Evolutionary conservation across 2,113 vertebrate genomes (phyloP), one percentile per base, ranked within the genome.

Genomic region (Piaya cayana): DNA sequence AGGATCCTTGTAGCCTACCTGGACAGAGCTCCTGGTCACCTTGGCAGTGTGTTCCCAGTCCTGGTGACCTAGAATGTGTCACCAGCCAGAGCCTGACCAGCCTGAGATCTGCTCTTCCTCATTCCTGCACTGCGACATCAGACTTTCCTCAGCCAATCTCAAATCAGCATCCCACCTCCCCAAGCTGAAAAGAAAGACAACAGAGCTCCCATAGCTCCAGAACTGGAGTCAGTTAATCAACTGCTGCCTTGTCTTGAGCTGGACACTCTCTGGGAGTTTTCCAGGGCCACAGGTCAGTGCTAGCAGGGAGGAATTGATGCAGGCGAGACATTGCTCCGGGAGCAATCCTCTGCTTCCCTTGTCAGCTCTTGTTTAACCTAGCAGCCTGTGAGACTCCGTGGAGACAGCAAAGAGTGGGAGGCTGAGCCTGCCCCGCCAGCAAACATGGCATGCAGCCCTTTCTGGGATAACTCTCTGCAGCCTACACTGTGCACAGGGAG

Each of bases 1-100:
- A n/a, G n/a, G 39, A 36, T 1, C 4, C 25, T 13, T 0, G 0
- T 45, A 43, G 23, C 21, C 34, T 39, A 9, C 27, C 37, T 68
- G 50, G 22, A 56, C 30, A 59, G 59, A 62, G 9, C 5, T 42
- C 49, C 53, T 47, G 37, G 12, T 8, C 37, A 21, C 42, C 65
- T 6, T 12, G 13, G 30, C 37, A 37, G 15, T 0, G 1, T 36
- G 43, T 62, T 15, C 39, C 19, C 27, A 30, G 30, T 15, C 12
- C 22, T 19, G 15, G 45, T 63, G 83, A 60, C 37, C 17, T 4
- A 3, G 37, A 59, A 49, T 3, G 25, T 53, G 32, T 23, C 64
- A 63, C 27, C 76, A 65, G 17, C 15, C 62, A 19, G 36, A 52
- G 30, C 30, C 52, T 62, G 87, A 52, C 39, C 79, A 77, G 75